Percentiles rank a stretch among this genome's conserved stretches.
Evolutionary conservation across 2,797 vertebrate species (phyloP).

Genomic region (Anguilla obscura): DNA sequence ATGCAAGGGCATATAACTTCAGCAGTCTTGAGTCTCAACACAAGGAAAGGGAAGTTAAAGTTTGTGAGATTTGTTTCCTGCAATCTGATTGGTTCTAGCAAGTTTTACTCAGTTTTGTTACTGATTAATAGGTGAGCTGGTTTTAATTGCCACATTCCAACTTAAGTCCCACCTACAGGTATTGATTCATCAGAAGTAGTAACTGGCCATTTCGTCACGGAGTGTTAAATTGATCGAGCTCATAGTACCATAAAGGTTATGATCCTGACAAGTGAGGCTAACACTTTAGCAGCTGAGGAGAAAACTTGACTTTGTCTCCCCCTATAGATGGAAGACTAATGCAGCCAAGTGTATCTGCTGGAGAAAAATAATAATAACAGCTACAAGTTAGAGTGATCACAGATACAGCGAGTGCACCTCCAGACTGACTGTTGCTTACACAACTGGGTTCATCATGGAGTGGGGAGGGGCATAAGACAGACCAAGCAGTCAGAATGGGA

Average conservation of each 20-base stretch:
- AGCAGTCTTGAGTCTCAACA: neutral
- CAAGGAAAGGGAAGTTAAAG: neutral
- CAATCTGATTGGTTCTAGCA: neutral
- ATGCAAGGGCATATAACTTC: neutral
- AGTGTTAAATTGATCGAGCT: neutral
- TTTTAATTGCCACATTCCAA: neutral
- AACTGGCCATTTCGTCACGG: neutral
- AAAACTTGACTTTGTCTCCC: constrained; percentile 7
- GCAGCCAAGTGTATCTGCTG: neutral
- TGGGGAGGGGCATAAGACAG: neutral
- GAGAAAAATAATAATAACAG: neutral
- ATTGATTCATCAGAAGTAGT: neutral
- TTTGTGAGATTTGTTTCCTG: neutral
- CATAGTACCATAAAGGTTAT: neutral
- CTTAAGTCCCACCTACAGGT: neutral
- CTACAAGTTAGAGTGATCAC: neutral
- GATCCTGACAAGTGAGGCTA: neutral
- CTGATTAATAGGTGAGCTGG: neutral
- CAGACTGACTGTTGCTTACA: neutral
- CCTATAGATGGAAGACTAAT: constrained; percentile 14
- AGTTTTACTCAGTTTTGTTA: neutral
- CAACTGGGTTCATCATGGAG: neutral
- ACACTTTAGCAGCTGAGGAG: neutral
- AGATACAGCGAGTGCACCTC: neutral
- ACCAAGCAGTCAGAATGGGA: neutral